These are phyloP conservation scores for Chrysotoxum bicinctum DNA, from an alignment of 2,888 invertebrate genomes.

Conservation along the genomic window DNA sequence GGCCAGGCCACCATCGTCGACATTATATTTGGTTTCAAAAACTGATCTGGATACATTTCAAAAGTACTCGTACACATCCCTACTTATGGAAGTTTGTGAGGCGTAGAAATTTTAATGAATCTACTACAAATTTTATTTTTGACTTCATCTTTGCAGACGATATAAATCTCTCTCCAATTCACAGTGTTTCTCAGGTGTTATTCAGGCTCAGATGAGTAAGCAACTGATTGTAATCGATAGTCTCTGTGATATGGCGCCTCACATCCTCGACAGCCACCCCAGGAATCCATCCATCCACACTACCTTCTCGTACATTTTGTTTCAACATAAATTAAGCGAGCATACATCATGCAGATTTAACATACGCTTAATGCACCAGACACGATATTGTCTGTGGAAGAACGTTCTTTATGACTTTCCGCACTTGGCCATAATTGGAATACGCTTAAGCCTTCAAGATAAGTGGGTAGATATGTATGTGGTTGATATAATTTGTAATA, in stretches of 20 bases:
- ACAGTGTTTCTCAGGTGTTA: not conserved
- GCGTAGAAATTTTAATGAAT: no score
- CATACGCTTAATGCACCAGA: not conserved
- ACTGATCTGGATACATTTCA: no score
- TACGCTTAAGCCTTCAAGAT: not conserved
- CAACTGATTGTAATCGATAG: not conserved
- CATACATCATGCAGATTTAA: not conserved
- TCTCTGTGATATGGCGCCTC: constrained; percentile 16
- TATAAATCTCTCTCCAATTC: no score
- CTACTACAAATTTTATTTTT: no score
- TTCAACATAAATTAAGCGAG: not conserved
- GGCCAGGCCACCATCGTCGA: no score
- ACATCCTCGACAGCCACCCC: not conserved
- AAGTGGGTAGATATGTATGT: not conserved
- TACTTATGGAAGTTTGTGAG: no score
- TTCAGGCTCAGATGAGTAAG: not conserved
- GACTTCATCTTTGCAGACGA: no score
- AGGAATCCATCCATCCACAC: constrained; percentile 1
- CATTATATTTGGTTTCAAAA: no score
- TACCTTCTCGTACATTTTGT: not conserved
- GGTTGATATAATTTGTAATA: not conserved
- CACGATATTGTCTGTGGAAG: constrained; percentile 14
- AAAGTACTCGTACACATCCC: no score
- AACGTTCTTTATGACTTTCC: not conserved
- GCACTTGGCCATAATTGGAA: constrained; percentile 12